A percentile compares a stretch with the other conserved stretches of the same genome.
phyloP scores from a whole-genome alignment of 2,797 vertebrate species.

The Champsocephalus esox region DNA sequence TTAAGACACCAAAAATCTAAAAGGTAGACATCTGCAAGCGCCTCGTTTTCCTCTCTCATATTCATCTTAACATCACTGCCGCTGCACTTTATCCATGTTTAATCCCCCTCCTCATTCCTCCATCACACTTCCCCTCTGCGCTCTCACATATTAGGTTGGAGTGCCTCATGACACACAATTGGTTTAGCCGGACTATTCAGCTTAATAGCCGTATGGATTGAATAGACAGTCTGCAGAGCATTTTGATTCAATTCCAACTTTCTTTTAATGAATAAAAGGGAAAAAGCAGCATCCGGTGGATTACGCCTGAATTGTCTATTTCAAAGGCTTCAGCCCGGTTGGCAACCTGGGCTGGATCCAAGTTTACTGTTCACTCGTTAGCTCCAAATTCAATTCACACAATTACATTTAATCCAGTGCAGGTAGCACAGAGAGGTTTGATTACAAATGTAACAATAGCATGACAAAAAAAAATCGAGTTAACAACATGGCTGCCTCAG shows the following conservation, averaged over 20 bases:
- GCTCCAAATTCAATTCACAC: constrained; percentile 58
- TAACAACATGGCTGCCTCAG: constrained; percentile 66
- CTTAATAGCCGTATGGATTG: constrained; percentile 37
- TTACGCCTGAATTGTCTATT: constrained; percentile 44
- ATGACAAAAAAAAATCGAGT: constrained; percentile 72
- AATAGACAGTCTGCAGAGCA: constrained; percentile 39
- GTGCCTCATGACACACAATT: constrained; percentile 52
- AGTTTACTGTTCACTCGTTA: constrained; percentile 56
- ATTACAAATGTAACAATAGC: constrained; percentile 73
- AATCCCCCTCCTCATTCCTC: constrained; percentile 53
- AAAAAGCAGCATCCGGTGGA: constrained; percentile 28
- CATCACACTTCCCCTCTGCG: constrained; percentile 39
- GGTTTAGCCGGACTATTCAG: constrained; percentile 44
- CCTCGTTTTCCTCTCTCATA: constrained; percentile 13
- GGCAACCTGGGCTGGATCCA: constrained; percentile 38
- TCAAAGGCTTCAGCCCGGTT: constrained; percentile 47
- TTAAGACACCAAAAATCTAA: constrained; percentile 29
- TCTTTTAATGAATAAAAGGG: constrained; percentile 39
- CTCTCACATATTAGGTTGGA: constrained; percentile 52
- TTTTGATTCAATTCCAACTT: constrained; percentile 54
- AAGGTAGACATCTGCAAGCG: constrained; percentile 30
- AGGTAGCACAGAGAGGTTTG: constrained; percentile 60
- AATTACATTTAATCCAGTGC: constrained; percentile 67
- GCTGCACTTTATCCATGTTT: constrained; percentile 56
- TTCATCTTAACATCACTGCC: constrained; percentile 38